phyloP scores from a whole-genome alignment of 2,888 invertebrate species.

The Erebia ligea region DNA sequence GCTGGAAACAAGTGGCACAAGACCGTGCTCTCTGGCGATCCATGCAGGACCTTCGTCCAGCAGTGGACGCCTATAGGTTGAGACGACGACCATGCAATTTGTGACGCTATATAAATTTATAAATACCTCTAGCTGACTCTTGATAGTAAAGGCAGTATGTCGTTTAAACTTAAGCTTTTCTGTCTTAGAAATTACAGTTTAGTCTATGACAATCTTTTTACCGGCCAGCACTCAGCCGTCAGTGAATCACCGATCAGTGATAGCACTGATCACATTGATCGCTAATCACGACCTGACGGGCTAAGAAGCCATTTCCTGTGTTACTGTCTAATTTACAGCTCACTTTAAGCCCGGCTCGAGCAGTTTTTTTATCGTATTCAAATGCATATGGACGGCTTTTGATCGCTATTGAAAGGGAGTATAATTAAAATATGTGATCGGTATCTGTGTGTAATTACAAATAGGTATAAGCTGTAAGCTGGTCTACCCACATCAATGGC shows the following conservation, averaged over 20 bases:
- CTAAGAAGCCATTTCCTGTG: conserved; percentile 81
- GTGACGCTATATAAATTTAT: too few relatives aligned
- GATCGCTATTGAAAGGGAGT: conserved; percentile 25
- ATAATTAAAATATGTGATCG: conserved; percentile 32
- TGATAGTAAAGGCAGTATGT: too few relatives aligned
- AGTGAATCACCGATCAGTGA: conserved; percentile 72
- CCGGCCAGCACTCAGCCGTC: conserved; percentile 58
- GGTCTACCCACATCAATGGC: background rate
- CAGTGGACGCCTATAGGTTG: too few relatives aligned
- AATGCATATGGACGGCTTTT: conserved; percentile 33
- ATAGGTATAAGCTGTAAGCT: conserved; percentile 46
- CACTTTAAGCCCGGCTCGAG: conserved; percentile 54
- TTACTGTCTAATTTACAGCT: conserved; percentile 79
- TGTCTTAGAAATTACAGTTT: conserved; percentile 9
- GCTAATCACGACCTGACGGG: conserved; percentile 78
- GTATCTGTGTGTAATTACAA: conserved; percentile 23
- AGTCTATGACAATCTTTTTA: conserved; percentile 61
- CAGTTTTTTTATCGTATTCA: conserved; percentile 33
- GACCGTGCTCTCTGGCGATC: too few relatives aligned
- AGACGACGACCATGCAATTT: too few relatives aligned
- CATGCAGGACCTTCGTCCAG: too few relatives aligned
- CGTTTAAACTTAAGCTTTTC: background rate
- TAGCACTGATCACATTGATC: conserved; percentile 73
- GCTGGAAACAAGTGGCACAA: too few relatives aligned
- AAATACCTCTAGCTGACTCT: too few relatives aligned